These are phyloP conservation scores for Heptranchias perlo DNA, from an alignment of 2,113 vertebrate species.

Conservation along the genomic window DNA sequence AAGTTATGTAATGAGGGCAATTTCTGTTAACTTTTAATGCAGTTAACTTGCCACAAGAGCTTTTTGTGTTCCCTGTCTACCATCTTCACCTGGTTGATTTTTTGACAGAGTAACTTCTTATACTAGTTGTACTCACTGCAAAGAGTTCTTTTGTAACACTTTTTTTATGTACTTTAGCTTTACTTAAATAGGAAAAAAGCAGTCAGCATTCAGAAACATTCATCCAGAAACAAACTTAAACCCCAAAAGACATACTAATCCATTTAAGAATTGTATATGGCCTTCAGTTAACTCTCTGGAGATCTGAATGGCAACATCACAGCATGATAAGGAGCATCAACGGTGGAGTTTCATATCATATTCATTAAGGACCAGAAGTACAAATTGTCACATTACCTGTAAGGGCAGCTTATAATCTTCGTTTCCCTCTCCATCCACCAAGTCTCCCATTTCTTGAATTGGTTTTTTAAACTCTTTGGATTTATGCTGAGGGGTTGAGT, in stretches of 20 bases:
- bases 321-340: too few species aligned
- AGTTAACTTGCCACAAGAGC: neutral
- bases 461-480: neutral
- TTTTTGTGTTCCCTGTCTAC: neutral
- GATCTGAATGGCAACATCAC: too few species aligned
- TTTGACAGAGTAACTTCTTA: neutral
- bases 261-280: neutral
- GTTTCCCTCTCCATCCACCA: neutral
- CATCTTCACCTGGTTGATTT: neutral
- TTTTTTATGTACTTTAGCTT: neutral
- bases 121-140: too few species aligned
- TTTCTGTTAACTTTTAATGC: neutral
- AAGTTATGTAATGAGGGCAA: neutral
- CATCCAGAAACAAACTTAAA: neutral
- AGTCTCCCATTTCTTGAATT: constrained; percentile 17
- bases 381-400: constrained; percentile 3
- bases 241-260: neutral
- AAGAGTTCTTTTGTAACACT: neutral
- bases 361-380: neutral
- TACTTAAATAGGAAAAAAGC: neutral
- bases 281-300: neutral
- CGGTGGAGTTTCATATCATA: neutral
- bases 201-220: neutral
- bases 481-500: neutral
- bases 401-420: neutral